Conservation (phyloP, 2,797 vertebrate genomes). For the Gymnoscopelus braueri region DNA sequence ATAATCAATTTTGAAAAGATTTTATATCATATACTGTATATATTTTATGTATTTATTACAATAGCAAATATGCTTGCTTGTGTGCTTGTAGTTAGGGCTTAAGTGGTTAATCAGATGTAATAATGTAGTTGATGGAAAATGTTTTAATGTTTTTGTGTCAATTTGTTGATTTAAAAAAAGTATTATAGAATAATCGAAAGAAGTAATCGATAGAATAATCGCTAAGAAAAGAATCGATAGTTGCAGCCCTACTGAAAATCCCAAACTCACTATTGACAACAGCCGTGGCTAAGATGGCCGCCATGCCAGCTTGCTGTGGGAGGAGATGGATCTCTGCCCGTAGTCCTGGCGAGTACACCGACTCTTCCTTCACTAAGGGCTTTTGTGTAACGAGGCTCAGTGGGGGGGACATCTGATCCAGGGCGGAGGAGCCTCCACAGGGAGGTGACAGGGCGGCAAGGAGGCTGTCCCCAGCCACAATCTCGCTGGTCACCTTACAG, state of each 20-base stretch:
- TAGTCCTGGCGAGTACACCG: slow-evolving; percentile 70
- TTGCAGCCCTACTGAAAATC: neutral
- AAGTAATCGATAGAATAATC: no score
- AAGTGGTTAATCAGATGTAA: no score
- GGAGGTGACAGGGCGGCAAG: slow-evolving; percentile 65
- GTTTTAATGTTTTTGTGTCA: no score
- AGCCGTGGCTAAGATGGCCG: slow-evolving; percentile 93
- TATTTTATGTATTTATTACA: no score
- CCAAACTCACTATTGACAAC: slow-evolving; percentile 92
- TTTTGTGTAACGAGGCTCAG: slow-evolving; percentile 65
- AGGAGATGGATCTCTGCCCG: slow-evolving; percentile 93
- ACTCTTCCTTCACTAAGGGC: slow-evolving; percentile 79
- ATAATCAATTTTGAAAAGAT: no score
- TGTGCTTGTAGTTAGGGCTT: no score
- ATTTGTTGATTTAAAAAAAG: no score
- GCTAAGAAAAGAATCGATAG: neutral
- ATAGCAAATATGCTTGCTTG: no score
- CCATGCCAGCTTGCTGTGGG: slow-evolving; percentile 98
- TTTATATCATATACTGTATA: no score
- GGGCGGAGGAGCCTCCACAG: slow-evolving; percentile 61
- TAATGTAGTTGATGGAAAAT: no score
- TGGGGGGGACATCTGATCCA: slow-evolving; percentile 59
- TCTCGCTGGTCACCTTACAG: slow-evolving; percentile 85
- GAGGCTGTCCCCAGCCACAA: slow-evolving; percentile 77
- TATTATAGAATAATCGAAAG: neutral